phyloP scores from a whole-genome alignment of 2,888 invertebrate species.

The Catocala nupta region DNA sequence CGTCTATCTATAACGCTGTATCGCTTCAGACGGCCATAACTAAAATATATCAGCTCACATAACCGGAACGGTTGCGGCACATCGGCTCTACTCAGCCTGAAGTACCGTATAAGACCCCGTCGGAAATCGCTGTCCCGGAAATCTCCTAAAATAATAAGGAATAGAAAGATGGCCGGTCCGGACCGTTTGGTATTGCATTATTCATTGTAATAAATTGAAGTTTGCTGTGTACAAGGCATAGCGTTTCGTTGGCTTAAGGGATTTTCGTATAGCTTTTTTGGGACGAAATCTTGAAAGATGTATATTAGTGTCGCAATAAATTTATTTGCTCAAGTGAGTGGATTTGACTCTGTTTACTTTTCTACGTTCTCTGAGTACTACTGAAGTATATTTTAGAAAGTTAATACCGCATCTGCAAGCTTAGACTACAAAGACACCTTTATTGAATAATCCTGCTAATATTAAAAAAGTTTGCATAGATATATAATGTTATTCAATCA shows the following conservation, averaged over 20 bases:
- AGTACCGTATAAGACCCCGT: conserved; percentile 23
- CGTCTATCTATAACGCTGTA: conserved; percentile 33
- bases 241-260: conserved; percentile 39
- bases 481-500: too few relatives aligned
- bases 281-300: conserved; percentile 30
- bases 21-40: conserved; percentile 26
- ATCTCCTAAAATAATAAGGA: conserved; percentile 52
- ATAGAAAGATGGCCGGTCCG: conserved; percentile 31
- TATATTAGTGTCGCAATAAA: conserved; percentile 20
- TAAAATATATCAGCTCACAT: conserved; percentile 19
- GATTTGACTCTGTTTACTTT: conserved; percentile 8
- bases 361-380: not conserved
- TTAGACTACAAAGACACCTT: too few relatives aligned
- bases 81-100: conserved; percentile 25
- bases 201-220: conserved; percentile 74
- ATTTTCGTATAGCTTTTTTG: conserved; percentile 34
- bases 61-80: conserved; percentile 22
- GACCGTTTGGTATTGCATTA: conserved; percentile 62
- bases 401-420: not conserved
- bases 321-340: conserved; percentile 22
- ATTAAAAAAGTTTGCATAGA: too few relatives aligned
- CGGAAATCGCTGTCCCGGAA: conserved; percentile 28
- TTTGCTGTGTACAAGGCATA: conserved; percentile 48
- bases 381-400: not conserved
- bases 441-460: too few relatives aligned